phyloP scores from a whole-genome alignment of 2,797 vertebrate species.

The Melanotaenia pygmaea region DNA sequence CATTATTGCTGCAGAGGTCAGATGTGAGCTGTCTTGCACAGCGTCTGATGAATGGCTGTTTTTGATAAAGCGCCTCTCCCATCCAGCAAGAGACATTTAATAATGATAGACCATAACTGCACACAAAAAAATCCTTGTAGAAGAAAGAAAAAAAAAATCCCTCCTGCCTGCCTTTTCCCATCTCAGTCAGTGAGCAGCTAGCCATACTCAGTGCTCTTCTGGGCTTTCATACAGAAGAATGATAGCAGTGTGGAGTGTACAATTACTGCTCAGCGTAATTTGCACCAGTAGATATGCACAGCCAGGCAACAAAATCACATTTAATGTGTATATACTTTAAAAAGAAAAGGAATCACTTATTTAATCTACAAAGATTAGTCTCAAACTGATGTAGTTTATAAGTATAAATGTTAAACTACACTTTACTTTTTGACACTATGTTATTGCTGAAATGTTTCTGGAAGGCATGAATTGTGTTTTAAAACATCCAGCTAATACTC shows the following conservation, averaged over 20 bases:
- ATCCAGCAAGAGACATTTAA: slow-evolving; percentile 93
- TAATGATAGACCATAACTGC: slow-evolving; percentile 94
- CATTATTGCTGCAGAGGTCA: slow-evolving; percentile 98
- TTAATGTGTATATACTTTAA: not conserved
- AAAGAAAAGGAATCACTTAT: not conserved
- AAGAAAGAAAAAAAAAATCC: slow-evolving; percentile 70
- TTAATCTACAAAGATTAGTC: slow-evolving; percentile 10
- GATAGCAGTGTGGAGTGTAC: slow-evolving; percentile 33
- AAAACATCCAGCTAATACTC: not conserved
- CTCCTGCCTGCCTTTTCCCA: slow-evolving; percentile 68
- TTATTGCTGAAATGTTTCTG: not conserved
- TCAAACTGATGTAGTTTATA: not conserved
- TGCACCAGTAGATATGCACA: slow-evolving; percentile 12
- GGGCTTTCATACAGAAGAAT: slow-evolving; percentile 48
- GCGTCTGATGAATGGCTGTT: slow-evolving; percentile 94
- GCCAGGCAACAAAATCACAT: not conserved
- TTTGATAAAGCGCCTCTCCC: slow-evolving; percentile 91
- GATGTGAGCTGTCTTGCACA: slow-evolving; percentile 89
- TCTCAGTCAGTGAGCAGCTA: slow-evolving; percentile 69
- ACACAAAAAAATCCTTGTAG: slow-evolving; percentile 86
- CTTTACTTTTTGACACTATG: not conserved
- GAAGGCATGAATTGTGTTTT: slow-evolving; percentile 11
- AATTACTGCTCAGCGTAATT: slow-evolving; percentile 16
- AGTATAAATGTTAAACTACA: not conserved
- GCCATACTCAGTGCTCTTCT: slow-evolving; percentile 54